Evolutionary conservation across 2,888 invertebrate species (phyloP).

Genomic region (Tipula unca): DNA sequence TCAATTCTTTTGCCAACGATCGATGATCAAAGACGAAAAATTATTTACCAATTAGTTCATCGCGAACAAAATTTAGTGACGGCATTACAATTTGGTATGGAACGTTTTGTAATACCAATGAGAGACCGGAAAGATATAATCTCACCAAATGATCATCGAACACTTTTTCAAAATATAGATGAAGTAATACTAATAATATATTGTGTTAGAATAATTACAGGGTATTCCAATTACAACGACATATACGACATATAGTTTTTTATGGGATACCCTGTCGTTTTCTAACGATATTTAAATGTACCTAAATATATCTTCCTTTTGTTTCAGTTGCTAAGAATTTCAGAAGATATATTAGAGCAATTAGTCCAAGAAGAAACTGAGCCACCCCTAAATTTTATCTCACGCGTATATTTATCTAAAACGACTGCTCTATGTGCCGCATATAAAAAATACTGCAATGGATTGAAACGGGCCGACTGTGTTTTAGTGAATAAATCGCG

Average conservation of each 20-base stretch:
- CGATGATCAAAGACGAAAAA: conserved; percentile 55
- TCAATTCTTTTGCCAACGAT: conserved; percentile 37
- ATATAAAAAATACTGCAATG: conserved; percentile 75
- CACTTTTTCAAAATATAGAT: conserved; percentile 77
- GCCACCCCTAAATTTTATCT: conserved; percentile 55
- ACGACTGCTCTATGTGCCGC: conserved; percentile 64
- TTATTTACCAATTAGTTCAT: conserved; percentile 64
- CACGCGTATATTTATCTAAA: conserved; percentile 64
- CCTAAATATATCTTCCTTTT: conserved; percentile 23
- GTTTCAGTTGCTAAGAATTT: conserved; percentile 56
- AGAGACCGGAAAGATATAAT: conserved; percentile 68
- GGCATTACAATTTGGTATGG: conserved; percentile 67
- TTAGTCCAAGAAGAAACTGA: conserved; percentile 66
- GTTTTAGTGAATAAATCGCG: conserved; percentile 68
- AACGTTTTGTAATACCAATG: conserved; percentile 67
- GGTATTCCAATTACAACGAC: too few relatives aligned
- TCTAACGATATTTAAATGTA: too few relatives aligned
- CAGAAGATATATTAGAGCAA: conserved; percentile 73
- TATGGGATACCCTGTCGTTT: too few relatives aligned
- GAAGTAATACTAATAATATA: conserved; percentile 49
- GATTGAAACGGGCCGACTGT: conserved; percentile 77
- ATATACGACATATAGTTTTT: too few relatives aligned
- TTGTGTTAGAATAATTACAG: too few relatives aligned
- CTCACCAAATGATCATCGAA: conserved; percentile 64
- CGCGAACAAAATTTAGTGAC: conserved; percentile 73